Percentiles rank a stretch among this genome's conserved stretches.
phyloP scores from a whole-genome alignment of 2,797 vertebrate species.

The Malacoctenus gilli region DNA sequence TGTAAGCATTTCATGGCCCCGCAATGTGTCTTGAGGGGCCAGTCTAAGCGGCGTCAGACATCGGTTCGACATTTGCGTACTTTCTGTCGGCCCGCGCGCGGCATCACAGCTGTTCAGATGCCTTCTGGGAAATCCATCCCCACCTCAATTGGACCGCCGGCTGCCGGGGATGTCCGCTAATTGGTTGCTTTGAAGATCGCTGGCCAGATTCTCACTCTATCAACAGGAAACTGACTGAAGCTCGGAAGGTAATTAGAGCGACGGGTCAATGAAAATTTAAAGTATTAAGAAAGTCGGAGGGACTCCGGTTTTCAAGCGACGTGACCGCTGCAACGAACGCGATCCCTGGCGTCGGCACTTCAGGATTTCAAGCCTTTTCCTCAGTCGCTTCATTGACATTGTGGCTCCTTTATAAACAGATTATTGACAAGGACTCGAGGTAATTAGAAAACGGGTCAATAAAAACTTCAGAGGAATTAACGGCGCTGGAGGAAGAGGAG shows the following conservation, averaged over 20 bases:
- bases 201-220: slow-evolving; percentile 65
- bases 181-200: slow-evolving; percentile 71
- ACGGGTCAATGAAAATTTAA: slow-evolving; percentile 33
- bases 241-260: slow-evolving; percentile 52
- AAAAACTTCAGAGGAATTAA: slow-evolving; percentile 20
- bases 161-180: slow-evolving; percentile 63
- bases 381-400: neutral
- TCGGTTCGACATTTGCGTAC: slow-evolving; percentile 17
- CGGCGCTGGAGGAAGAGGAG: neutral
- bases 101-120: slow-evolving; percentile 25
- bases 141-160: slow-evolving; percentile 46
- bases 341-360: neutral
- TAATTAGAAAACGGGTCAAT: slow-evolving; percentile 47
- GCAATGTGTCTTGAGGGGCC: slow-evolving; percentile 6
- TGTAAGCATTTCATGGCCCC: neutral
- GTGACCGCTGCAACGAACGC: neutral
- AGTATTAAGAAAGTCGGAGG: slow-evolving; percentile 5
- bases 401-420: neutral
- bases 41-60: slow-evolving; percentile 6
- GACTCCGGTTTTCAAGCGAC: neutral
- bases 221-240: slow-evolving; percentile 64
- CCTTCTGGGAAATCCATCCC: slow-evolving; percentile 50
- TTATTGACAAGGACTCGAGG: slow-evolving; percentile 5
- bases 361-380: neutral
- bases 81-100: slow-evolving; percentile 18